phyloP scores from a whole-genome alignment of 2,113 vertebrate genomes.

The Hypomesus transpacificus region DNA sequence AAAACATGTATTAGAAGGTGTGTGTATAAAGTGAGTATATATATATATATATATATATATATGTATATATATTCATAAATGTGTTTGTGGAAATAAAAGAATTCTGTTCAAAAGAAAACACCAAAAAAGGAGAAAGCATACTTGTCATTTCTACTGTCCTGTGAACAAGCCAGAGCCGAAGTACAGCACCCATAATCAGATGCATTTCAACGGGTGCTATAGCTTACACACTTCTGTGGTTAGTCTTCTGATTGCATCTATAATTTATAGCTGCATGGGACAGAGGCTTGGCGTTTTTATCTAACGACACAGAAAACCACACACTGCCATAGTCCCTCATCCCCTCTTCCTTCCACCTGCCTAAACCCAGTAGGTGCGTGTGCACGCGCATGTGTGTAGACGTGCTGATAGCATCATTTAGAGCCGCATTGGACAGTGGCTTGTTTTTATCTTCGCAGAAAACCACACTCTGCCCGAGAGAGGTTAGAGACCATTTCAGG shows the following conservation, averaged over 20 bases:
- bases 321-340: constrained; percentile 35
- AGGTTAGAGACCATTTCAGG: too few relatives aligned
- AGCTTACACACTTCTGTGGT: not conserved
- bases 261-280: constrained; percentile 47
- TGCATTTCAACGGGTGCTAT: too few relatives aligned
- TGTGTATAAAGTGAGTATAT: constrained; percentile 31
- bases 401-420: too few relatives aligned
- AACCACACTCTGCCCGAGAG: too few relatives aligned
- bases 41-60: too few relatives aligned
- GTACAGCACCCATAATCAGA: too few relatives aligned
- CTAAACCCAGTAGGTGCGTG: not conserved
- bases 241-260: constrained; percentile 22
- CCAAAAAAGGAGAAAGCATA: constrained; percentile 10
- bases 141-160: not conserved
- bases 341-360: constrained; percentile 44
- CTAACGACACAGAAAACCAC: constrained; percentile 62
- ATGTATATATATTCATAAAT: constrained; percentile 12
- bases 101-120: constrained; percentile 18
- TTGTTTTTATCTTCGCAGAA: too few relatives aligned
- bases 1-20: constrained; percentile 25
- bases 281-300: constrained; percentile 41
- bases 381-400: too few relatives aligned
- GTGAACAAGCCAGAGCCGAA: too few relatives aligned
- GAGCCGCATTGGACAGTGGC: too few relatives aligned
- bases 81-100: constrained; percentile 60